Conservation (phyloP, 2,113 vertebrate species). For the Hydropotes inermis region DNA sequence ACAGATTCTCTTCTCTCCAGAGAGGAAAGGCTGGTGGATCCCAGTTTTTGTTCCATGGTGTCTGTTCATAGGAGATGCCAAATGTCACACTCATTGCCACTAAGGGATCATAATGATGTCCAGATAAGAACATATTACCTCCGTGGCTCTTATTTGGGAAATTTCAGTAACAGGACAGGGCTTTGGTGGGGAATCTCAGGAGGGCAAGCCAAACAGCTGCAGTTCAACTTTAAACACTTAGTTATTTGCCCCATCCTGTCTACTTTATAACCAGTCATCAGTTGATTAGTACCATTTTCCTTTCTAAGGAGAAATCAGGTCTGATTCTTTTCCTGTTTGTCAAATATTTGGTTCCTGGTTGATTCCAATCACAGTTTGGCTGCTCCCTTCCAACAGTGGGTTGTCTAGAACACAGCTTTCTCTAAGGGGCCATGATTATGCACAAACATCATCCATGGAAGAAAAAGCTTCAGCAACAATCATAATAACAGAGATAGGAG, state of each 20-base stretch:
- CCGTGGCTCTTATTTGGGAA: neutral
- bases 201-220: neutral
- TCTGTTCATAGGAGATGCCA: neutral
- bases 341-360: neutral
- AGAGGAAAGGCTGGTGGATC: neutral
- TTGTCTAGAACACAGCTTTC: neutral
- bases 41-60: neutral
- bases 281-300: neutral
- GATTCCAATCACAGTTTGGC: neutral
- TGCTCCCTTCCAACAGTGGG: neutral
- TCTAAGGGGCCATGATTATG: neutral
- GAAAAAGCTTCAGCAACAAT: neutral
- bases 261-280: neutral
- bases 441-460: neutral
- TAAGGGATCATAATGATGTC: neutral
- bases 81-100: neutral
- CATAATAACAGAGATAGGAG: neutral
- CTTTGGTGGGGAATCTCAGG: neutral
- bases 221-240: neutral
- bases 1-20: neutral
- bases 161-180: neutral
- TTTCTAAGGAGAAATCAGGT: slow-evolving; percentile 32
- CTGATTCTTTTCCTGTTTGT: neutral
- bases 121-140: neutral
- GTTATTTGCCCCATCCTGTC: neutral